phyloP scores from a whole-genome alignment of 2,888 invertebrate genomes.

The Eurytoma californica region DNA sequence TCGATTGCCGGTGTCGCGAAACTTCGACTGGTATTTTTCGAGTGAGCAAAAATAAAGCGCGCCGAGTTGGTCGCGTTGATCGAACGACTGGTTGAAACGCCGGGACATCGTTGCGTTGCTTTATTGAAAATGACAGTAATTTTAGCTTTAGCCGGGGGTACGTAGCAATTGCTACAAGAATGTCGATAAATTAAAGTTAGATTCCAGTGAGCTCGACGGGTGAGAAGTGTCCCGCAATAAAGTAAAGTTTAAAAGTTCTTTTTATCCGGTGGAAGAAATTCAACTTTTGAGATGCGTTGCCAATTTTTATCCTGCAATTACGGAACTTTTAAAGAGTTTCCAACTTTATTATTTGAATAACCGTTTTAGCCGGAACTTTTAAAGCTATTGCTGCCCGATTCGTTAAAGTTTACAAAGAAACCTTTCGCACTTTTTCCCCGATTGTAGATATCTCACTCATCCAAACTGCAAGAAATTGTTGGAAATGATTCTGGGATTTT shows the following conservation, averaged over 20 bases:
- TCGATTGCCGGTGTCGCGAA: slow-evolving; percentile 10
- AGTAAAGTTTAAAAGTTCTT: not conserved
- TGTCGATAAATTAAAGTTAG: not conserved
- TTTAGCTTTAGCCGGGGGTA: not conserved
- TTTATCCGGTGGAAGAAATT: not conserved
- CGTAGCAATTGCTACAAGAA: not conserved
- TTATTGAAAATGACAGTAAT: no score
- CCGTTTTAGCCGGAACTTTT: not conserved
- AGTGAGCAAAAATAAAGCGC: not conserved
- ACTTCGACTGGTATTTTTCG: not conserved
- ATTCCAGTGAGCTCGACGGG: not conserved
- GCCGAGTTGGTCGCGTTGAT: not conserved
- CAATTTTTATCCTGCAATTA: not conserved
- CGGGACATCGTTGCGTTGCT: no score
- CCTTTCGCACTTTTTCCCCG: no score
- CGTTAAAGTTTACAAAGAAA: no score
- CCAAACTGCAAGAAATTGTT: no score
- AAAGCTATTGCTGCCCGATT: no score
- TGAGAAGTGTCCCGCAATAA: not conserved
- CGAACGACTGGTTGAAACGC: not conserved
- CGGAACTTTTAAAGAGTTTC: slow-evolving; percentile 9
- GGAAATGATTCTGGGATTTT: no score
- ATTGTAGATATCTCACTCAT: no score
- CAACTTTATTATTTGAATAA: not conserved
- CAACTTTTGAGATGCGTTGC: not conserved